A percentile compares a stretch with the other conserved stretches of the same genome.
Evolutionary conservation across 1,140 invertebrate genomes (phyloP).

Genomic region (Thalassaphorura encarpata): DNA sequence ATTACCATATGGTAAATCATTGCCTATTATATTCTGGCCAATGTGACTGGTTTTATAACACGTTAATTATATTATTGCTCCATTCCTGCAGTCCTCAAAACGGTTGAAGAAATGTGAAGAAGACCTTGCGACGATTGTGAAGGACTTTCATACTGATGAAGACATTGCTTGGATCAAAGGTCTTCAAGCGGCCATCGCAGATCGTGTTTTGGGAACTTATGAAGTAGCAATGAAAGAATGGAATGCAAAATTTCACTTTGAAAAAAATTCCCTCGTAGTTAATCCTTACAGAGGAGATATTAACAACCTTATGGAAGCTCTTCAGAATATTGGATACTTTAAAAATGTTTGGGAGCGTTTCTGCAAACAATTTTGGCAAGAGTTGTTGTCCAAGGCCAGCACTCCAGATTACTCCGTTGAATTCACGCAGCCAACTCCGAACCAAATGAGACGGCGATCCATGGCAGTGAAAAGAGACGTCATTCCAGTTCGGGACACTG

Average conservation of each 20-base stretch:
- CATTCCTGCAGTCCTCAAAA: constrained; percentile 14
- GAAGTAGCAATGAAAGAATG: constrained; percentile 19
- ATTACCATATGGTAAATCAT: constrained; percentile 7
- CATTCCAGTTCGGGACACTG: background rate
- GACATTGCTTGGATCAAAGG: constrained; percentile 19
- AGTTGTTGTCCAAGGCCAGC: constrained; percentile 21
- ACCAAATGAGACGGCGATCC: background rate
- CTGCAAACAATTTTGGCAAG: constrained; percentile 22
- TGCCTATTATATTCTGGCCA: background rate
- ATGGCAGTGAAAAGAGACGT: background rate
- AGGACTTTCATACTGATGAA: constrained; percentile 4
- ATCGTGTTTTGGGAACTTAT: constrained; percentile 3
- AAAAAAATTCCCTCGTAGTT: constrained; percentile 15
- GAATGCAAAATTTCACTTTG: constrained; percentile 21
- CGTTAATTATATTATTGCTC: background rate
- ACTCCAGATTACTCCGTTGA: constrained; percentile 14
- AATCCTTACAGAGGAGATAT: constrained; percentile 11
- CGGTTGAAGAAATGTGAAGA: background rate
- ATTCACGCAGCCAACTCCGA: background rate
- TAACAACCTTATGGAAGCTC: constrained; percentile 8
- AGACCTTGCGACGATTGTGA: background rate
- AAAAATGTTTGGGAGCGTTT: constrained; percentile 13
- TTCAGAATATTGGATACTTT: constrained; percentile 15
- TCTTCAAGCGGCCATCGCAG: constrained; percentile 3
- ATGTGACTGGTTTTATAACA: background rate